Conservation (phyloP, 2,113 vertebrate species). For the Elephas maximus region DNA sequence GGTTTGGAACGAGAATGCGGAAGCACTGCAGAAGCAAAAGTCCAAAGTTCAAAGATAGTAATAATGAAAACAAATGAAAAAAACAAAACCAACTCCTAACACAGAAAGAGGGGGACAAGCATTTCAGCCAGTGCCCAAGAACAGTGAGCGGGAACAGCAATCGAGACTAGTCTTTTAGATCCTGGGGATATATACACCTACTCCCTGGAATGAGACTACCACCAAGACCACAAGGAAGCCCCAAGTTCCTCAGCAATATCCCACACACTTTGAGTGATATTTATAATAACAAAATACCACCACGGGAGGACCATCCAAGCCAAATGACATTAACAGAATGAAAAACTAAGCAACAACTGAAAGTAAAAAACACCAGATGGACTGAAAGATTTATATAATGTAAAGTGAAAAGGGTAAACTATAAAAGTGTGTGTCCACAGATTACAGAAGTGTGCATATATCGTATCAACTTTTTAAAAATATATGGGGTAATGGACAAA, state of each 20-base stretch:
- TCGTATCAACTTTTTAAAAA: neutral
- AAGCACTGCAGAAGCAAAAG: slow-evolving; percentile 60
- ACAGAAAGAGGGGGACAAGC: neutral
- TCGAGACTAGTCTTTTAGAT: neutral
- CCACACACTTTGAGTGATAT: neutral
- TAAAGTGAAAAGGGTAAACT: neutral
- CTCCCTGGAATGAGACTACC: neutral
- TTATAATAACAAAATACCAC: neutral
- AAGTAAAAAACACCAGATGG: neutral
- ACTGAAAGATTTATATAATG: neutral
- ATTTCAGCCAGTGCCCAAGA: neutral
- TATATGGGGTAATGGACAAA: neutral
- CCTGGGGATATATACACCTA: neutral
- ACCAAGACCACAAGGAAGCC: neutral
- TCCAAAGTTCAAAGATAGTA: slow-evolving; percentile 47
- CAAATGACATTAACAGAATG: neutral
- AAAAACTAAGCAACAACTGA: neutral
- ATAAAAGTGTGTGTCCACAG: neutral
- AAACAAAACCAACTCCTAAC: neutral
- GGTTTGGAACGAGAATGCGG: slow-evolving; percentile 35
- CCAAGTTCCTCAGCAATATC: neutral
- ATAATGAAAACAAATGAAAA: neutral
- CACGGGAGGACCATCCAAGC: too few species aligned
- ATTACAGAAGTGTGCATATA: neutral
- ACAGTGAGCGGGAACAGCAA: neutral